Evolutionary conservation across 2,888 invertebrate species (phyloP).

Genomic region (Tridacna crocea): DNA sequence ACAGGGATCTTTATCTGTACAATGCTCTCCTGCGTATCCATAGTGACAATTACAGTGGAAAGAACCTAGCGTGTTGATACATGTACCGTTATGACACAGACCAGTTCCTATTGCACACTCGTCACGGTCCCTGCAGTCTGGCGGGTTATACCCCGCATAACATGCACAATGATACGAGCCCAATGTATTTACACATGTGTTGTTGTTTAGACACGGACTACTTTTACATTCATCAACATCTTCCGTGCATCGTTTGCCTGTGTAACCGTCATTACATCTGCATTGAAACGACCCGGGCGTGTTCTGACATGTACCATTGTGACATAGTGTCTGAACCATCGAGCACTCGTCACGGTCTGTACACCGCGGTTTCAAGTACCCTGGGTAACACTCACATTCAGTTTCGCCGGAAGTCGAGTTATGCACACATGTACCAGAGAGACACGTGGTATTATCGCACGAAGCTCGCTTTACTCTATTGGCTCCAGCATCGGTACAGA

Average conservation of each 20-base stretch:
- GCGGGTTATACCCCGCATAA: constrained; percentile 12
- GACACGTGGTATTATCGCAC: background rate
- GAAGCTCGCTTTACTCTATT: background rate
- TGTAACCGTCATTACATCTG: constrained; percentile 6
- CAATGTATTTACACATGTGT: constrained; percentile 9
- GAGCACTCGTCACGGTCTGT: constrained; percentile 10
- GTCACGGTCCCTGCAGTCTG: constrained; percentile 28
- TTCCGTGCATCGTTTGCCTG: background rate
- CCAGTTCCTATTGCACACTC: constrained; percentile 20
- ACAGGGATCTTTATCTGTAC: constrained; percentile 57
- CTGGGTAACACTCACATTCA: background rate
- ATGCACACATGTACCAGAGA: background rate
- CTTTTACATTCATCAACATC: constrained; percentile 14
- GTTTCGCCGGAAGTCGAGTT: background rate
- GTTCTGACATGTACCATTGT: constrained; percentile 9
- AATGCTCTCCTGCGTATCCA: constrained; percentile 51
- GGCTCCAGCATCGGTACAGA: background rate
- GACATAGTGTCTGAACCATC: background rate
- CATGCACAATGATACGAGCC: constrained; percentile 20
- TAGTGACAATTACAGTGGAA: constrained; percentile 26
- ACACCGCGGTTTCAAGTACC: background rate
- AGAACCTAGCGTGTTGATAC: constrained; percentile 30
- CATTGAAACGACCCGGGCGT: constrained; percentile 2
- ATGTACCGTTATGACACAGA: constrained; percentile 21
- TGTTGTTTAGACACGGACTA: constrained; percentile 20